phyloP scores from a whole-genome alignment of 1,140 invertebrate genomes.

The Platorchestia sp. region DNA sequence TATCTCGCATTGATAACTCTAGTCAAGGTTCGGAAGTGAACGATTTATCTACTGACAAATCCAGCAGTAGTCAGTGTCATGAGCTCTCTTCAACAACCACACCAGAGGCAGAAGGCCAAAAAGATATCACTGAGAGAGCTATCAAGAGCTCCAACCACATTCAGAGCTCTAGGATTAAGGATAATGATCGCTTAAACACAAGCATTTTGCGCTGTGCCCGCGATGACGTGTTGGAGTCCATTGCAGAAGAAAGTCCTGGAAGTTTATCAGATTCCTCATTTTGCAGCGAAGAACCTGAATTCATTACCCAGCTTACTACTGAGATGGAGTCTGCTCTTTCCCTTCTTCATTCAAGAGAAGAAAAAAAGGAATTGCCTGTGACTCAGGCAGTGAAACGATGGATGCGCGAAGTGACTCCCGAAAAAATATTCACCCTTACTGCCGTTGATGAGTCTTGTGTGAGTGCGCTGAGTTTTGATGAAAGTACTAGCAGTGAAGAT shows the following conservation, averaged over 20 bases:
- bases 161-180: background rate
- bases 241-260: conserved; percentile 34
- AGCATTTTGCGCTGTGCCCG: background rate
- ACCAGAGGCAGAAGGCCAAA: background rate
- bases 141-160: background rate
- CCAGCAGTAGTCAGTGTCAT: background rate
- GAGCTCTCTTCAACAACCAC: background rate
- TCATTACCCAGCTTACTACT: conserved; percentile 53
- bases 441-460: conserved; percentile 60
- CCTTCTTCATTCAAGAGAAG: conserved; percentile 30
- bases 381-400: conserved; percentile 67
- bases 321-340: conserved; percentile 29
- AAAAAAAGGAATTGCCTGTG: conserved; percentile 64
- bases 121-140: background rate
- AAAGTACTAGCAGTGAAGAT: conserved; percentile 61
- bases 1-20: background rate
- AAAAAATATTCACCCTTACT: conserved; percentile 65
- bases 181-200: background rate
- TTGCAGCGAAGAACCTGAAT: conserved; percentile 2
- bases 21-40: background rate
- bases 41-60: background rate
- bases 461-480: conserved; percentile 41
- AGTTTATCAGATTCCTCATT: conserved; percentile 21
- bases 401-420: conserved; percentile 67
- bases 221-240: conserved; percentile 25